Evolutionary conservation across 2,888 invertebrate genomes (phyloP), one percentile per base, ranked within the genome.

Genomic region (Melanotus villosus): DNA sequence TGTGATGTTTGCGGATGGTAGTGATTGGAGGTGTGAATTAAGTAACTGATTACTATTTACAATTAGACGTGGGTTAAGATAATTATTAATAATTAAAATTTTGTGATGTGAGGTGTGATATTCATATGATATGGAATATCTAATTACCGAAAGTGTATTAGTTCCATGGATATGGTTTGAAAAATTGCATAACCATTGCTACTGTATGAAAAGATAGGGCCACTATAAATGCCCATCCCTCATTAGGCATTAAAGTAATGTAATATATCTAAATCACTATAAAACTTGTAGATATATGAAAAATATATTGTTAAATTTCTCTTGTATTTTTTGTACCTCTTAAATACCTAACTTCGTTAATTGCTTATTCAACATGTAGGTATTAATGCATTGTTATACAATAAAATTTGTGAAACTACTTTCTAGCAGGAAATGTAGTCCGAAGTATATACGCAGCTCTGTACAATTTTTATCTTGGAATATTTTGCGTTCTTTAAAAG

Each of bases 281-380:
- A 76, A 81, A 82, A 80, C 81, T 82, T 83, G 82, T 83, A 82
- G 83, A 83, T 83, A 83, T 81, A 81, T 80, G 79, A 81, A 77
- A 82, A 81, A 82, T 83, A 83, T 83, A 82, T 83, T 83, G 83
- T 83, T 83, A 83, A 82, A 82, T 80, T 82, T 82, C 79, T 77
- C 78, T 81, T 79, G 79, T 80, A 81, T 79, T 78, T 73, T 69
- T 30, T 54, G n/a, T 23, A 23, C 26, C n/a, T n/a, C 41, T 58
- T 50, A 30, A 50, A 50, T 23, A n/a, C 16, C n/a, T n/a, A n/a
- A n/a, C n/a, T n/a, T n/a, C n/a, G n/a, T n/a, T n/a, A n/a, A n/a
- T n/a, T n/a, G n/a, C n/a, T n/a, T n/a, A n/a, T n/a, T n/a, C n/a
- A n/a, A n/a, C n/a, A n/a, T n/a, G n/a, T n/a, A n/a, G n/a, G n/a